Base-by-base conservation (phyloP, 2,888 invertebrate species). In the Pheosia tremula region DNA sequence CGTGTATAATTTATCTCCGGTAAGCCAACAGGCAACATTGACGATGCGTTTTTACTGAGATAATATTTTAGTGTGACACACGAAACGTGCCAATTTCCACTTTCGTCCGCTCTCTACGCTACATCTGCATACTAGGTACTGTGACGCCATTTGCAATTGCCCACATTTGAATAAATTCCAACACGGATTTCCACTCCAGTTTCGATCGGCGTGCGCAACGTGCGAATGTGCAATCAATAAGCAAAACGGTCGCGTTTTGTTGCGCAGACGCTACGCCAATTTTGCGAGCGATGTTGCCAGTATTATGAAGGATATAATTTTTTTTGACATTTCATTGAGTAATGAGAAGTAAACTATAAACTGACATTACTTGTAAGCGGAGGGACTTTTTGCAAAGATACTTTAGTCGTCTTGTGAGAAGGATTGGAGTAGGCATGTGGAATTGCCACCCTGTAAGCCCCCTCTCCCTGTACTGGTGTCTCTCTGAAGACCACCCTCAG, bases 101-200 rank as follows among this genome's bases (percentile, higher is more conserved):
- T 56, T 56, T 56, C 56, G 36, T 56, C 45, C 45, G 11, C 9
- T 56, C 36, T 24, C 36, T 56, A 36, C 9, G 10, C 36, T 11
- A 10, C 45, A 13, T 45, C 56, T 13, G 24, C 9, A 37, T 11
- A 54, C 54, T 36, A 56, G 24, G 24, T 24, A 24, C 37, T 4
- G 36, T 13, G 54, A 11, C 37, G 54, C 38, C 37, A 11, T 4
- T 4, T 41, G n/a, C 11, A 71, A 66, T 60, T 64, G 56, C 10
- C 47, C 9, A 9, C 38, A 68, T 75, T 67, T 67, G 11, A 68
- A 74, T 73, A 68, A 75, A 74, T 75, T 66, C 64, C 62, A 36
- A 36, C 56, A 56, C 36, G 56, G 11, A 56, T 36, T 74, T 73
- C 73, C 68, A 75, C 65, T 68, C 57, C 57, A 71, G 56, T 65